Conservation (phyloP, 1,140 invertebrate genomes). For the Drosophila tani region DNA sequence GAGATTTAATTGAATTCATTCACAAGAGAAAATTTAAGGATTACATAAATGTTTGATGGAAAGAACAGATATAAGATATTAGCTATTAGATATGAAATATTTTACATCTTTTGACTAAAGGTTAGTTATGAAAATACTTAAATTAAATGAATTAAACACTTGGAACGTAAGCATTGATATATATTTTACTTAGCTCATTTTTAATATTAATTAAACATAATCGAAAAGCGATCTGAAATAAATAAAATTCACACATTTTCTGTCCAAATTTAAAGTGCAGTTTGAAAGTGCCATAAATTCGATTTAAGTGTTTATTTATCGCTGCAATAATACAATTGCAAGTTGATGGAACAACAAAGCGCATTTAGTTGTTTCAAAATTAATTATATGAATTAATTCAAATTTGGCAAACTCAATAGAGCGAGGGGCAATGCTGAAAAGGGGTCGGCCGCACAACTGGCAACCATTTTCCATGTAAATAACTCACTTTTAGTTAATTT, state of each 20-base stretch:
- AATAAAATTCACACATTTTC: neutral
- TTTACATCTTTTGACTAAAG: neutral
- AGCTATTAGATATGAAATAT: no score
- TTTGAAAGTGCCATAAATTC: neutral
- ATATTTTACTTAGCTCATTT: neutral
- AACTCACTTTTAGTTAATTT: conserved; percentile 65
- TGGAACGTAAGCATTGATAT: no score
- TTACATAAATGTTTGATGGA: no score
- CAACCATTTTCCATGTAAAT: conserved; percentile 38
- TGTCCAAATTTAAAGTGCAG: neutral
- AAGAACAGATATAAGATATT: no score
- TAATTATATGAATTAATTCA: conserved; percentile 5
- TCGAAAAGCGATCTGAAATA: neutral
- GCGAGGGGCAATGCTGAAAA: neutral
- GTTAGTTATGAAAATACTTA: neutral
- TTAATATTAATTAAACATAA: neutral
- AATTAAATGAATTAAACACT: neutral
- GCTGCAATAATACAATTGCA: neutral
- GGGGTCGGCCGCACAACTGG: neutral
- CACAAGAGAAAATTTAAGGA: no score
- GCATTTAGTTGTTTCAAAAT: neutral
- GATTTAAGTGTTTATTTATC: neutral
- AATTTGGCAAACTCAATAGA: neutral
- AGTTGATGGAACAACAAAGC: conserved; percentile 2
- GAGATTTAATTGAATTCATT: no score